Evolutionary conservation across 2,888 invertebrate genomes (phyloP).

Genomic region (Cephus nigrinus): DNA sequence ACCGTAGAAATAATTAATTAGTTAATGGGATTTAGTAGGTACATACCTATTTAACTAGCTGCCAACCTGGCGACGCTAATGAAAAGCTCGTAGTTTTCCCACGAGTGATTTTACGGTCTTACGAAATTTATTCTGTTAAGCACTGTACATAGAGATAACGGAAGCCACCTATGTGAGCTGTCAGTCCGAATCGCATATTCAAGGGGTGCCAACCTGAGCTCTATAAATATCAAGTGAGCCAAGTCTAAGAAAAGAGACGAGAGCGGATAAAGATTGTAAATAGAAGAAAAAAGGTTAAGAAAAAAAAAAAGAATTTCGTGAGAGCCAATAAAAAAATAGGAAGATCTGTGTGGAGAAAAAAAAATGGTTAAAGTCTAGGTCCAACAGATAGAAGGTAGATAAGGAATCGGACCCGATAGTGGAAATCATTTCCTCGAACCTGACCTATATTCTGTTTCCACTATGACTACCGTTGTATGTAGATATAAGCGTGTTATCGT

Average conservation of each 20-base stretch:
- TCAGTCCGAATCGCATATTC: not conserved
- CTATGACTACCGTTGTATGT: not conserved
- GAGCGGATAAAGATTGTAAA: not conserved
- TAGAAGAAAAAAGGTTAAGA: not conserved
- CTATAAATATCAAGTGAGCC: not conserved
- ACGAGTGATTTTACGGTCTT: not conserved
- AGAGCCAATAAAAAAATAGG: too few species aligned
- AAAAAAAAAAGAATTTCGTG: not conserved
- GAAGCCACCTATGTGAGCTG: not conserved
- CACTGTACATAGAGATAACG: not conserved
- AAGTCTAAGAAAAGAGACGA: not conserved
- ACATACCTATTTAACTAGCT: conserved; percentile 3
- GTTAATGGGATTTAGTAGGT: conserved; percentile 5
- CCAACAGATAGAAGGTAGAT: not conserved
- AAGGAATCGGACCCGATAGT: not conserved
- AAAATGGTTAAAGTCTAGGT: not conserved
- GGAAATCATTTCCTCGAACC: conserved; percentile 23
- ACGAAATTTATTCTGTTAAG: not conserved
- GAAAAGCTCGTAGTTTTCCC: not conserved
- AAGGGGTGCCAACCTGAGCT: not conserved
- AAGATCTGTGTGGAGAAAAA: too few species aligned
- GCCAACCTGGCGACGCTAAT: conserved; percentile 3
- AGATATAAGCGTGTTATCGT: not conserved
- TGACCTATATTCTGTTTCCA: conserved; percentile 14
- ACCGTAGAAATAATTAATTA: conserved; percentile 14